phyloP scores from a whole-genome alignment of 2,113 vertebrate species.

The Aspiorhynchus laticeps region DNA sequence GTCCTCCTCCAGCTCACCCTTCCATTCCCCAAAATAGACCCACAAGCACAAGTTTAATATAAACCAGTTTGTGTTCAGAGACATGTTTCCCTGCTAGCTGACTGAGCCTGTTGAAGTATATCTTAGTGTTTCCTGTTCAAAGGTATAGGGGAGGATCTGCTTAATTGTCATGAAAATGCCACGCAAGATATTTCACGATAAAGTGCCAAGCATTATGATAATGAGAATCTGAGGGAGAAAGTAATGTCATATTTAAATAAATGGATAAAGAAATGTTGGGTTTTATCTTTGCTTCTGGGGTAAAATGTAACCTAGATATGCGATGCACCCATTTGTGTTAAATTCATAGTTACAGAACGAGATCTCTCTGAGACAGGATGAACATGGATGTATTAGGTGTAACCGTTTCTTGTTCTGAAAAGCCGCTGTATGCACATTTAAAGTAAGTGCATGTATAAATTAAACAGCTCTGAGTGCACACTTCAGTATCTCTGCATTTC shows the following conservation, averaged over 20 bases:
- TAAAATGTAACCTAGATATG: not conserved
- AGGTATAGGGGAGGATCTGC: not conserved
- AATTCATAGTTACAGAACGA: not conserved
- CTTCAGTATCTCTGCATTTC: not conserved
- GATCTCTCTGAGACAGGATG: not conserved
- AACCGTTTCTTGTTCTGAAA: not conserved
- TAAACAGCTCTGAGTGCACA: not conserved
- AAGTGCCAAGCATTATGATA: not conserved
- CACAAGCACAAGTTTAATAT: constrained; percentile 15
- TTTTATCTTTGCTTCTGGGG: not conserved
- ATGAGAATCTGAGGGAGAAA: not conserved
- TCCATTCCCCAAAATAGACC: constrained; percentile 68
- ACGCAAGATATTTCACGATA: not conserved
- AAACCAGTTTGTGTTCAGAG: constrained; percentile 24
- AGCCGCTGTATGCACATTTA: not conserved
- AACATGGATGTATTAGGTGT: not conserved
- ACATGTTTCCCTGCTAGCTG: not conserved
- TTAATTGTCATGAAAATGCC: not conserved
- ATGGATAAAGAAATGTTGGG: not conserved
- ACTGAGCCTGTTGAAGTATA: not conserved
- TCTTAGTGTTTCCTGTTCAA: not conserved
- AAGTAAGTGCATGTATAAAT: not conserved
- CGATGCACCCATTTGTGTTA: not conserved
- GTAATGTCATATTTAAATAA: no score
- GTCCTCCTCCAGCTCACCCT: constrained; percentile 56